Evolutionary conservation across 2,113 vertebrate species (phyloP).

Genomic region (Cacatua alba): DNA sequence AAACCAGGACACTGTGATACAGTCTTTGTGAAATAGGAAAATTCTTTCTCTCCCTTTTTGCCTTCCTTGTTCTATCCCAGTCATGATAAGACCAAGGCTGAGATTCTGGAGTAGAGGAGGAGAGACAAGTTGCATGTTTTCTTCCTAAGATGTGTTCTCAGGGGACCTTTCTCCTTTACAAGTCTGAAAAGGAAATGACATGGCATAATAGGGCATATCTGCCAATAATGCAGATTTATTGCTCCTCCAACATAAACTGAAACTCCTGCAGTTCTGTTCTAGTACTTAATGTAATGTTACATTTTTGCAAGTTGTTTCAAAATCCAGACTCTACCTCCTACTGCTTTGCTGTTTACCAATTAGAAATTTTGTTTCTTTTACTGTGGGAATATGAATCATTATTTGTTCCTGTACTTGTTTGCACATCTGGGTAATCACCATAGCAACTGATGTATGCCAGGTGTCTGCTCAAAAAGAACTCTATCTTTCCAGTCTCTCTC

Average conservation of each 20-base stretch:
- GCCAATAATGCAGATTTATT: background rate
- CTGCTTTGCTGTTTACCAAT: conserved; percentile 38
- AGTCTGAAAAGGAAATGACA: background rate
- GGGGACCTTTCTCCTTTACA: background rate
- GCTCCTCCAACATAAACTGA: background rate
- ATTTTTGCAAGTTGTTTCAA: background rate
- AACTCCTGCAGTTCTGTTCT: background rate
- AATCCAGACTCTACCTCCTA: background rate
- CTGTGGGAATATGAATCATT: conserved; percentile 29
- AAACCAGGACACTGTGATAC: background rate
- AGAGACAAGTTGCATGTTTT: background rate
- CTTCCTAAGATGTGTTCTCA: background rate
- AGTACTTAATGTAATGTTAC: background rate
- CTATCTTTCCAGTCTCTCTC: background rate
- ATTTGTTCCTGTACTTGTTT: conserved; percentile 47
- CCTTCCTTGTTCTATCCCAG: background rate
- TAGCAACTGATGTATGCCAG: conserved; percentile 63
- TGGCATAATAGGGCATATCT: background rate
- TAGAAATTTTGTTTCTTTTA: conserved; percentile 16
- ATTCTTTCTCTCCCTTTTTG: background rate
- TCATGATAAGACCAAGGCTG: background rate
- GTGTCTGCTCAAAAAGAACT: conserved; percentile 43
- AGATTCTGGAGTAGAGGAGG: background rate
- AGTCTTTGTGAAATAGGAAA: background rate
- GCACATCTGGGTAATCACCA: conserved; percentile 62